Conservation (phyloP, 2,888 invertebrate genomes). For the Spisula subtruncata region DNA sequence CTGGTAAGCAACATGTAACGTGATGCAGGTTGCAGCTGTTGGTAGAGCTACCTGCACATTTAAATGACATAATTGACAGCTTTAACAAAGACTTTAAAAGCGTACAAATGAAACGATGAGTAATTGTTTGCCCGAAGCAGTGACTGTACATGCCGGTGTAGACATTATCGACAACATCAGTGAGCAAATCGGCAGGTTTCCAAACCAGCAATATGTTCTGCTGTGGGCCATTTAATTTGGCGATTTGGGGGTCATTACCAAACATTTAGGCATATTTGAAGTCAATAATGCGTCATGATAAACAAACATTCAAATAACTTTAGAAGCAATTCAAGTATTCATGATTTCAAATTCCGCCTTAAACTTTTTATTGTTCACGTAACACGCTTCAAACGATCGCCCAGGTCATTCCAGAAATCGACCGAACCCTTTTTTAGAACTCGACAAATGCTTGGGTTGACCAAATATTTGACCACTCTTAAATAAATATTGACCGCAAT, state of each 20-base stretch:
- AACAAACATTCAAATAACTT: constrained; percentile 29
- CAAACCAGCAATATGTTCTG: constrained; percentile 16
- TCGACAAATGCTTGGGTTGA: constrained; percentile 28
- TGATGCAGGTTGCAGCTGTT: constrained; percentile 52
- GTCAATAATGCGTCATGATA: constrained; percentile 39
- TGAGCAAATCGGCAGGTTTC: background rate
- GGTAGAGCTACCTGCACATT: constrained; percentile 60
- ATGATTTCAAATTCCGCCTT: background rate
- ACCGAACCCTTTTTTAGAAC: constrained; percentile 23
- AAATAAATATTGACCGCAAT: constrained; percentile 54
- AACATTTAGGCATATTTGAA: constrained; percentile 27
- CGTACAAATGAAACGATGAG: constrained; percentile 37
- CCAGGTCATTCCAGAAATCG: constrained; percentile 23
- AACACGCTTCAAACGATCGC: background rate
- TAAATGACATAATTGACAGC: constrained; percentile 65
- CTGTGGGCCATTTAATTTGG: constrained; percentile 37
- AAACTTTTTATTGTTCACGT: background rate
- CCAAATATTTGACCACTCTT: constrained; percentile 57
- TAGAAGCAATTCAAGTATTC: constrained; percentile 13
- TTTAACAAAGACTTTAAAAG: constrained; percentile 43
- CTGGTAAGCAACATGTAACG: constrained; percentile 9
- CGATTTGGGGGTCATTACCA: constrained; percentile 47
- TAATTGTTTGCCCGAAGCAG: constrained; percentile 41
- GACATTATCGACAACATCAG: constrained; percentile 22
- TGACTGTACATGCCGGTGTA: constrained; percentile 8